phyloP scores from a whole-genome alignment of 2,113 vertebrate species.

The Stigmatopora nigra region DNA sequence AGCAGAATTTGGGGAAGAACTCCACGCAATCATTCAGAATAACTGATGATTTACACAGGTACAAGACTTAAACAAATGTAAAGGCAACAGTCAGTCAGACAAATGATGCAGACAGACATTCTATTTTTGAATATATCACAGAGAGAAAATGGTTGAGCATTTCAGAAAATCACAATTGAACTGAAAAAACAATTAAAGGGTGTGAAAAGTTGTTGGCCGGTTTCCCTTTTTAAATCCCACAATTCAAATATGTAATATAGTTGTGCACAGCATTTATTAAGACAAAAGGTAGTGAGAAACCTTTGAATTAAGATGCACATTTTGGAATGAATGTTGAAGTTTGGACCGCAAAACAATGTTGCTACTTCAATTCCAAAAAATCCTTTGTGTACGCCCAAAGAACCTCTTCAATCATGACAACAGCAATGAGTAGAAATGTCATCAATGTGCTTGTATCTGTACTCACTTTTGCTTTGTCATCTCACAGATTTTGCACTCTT shows the following conservation, averaged over 20 bases:
- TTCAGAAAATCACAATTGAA: slow-evolving; percentile 40
- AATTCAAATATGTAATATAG: slow-evolving; percentile 27
- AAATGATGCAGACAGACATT: slow-evolving; percentile 35
- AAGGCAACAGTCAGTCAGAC: slow-evolving; percentile 17
- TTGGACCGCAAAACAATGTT: slow-evolving; percentile 36
- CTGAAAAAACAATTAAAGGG: slow-evolving; percentile 43
- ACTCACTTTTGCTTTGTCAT: slow-evolving; percentile 30
- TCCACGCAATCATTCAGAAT: slow-evolving; percentile 30
- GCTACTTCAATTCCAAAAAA: slow-evolving; percentile 10
- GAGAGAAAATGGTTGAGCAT: slow-evolving; percentile 37
- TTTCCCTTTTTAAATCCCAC: slow-evolving; percentile 61
- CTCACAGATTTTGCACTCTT: slow-evolving; percentile 25
- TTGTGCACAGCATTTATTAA: slow-evolving; percentile 39
- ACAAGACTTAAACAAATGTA: slow-evolving; percentile 40
- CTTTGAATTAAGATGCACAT: slow-evolving; percentile 35
- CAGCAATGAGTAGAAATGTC: slow-evolving; percentile 12
- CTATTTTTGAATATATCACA: slow-evolving; percentile 35
- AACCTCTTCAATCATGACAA: slow-evolving; percentile 34
- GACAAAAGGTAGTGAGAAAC: background rate
- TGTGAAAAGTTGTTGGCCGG: slow-evolving; percentile 13
- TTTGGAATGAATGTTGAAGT: slow-evolving; percentile 43
- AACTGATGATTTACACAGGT: slow-evolving; percentile 41
- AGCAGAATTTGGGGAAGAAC: slow-evolving; percentile 34
- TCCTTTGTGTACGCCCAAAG: slow-evolving; percentile 42
- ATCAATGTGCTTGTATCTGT: slow-evolving; percentile 50